phyloP scores from a whole-genome alignment of 2,888 invertebrate genomes.

The Conus canariensis region DNA sequence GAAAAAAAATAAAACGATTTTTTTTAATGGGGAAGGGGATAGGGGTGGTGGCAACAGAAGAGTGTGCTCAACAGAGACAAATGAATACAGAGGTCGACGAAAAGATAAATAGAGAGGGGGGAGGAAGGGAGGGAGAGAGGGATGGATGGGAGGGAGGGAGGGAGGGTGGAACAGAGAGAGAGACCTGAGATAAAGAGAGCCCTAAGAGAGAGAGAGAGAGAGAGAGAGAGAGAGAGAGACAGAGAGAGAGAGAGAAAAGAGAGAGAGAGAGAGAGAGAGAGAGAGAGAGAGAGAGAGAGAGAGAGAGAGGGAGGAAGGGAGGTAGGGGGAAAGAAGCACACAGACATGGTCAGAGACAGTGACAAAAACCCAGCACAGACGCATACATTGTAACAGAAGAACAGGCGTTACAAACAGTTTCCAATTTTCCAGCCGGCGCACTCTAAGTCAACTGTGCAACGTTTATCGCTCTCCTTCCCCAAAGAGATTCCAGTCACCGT shows the following conservation, averaged over 20 bases:
- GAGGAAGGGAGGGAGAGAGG: background rate
- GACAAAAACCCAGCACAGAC: background rate
- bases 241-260: constrained; percentile 3
- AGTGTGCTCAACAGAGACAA: too few relatives aligned
- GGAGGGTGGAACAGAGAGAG: background rate
- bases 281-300: background rate
- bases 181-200: background rate
- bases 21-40: too few relatives aligned
- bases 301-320: background rate
- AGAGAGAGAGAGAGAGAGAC: constrained; percentile 5
- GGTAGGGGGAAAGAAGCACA: background rate
- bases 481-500: too few relatives aligned
- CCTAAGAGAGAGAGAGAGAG: background rate
- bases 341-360: background rate
- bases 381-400: too few relatives aligned
- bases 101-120: background rate
- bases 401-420: too few relatives aligned
- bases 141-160: background rate
- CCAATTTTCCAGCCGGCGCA: too few relatives aligned
- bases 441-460: too few relatives aligned
- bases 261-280: constrained; percentile 15
- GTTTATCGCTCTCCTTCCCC: too few relatives aligned
- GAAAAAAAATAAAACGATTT: too few relatives aligned
- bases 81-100: too few relatives aligned
- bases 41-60: too few relatives aligned